Conservation (phyloP, 2,113 vertebrate species). For the Cichladusa arquata region DNA sequence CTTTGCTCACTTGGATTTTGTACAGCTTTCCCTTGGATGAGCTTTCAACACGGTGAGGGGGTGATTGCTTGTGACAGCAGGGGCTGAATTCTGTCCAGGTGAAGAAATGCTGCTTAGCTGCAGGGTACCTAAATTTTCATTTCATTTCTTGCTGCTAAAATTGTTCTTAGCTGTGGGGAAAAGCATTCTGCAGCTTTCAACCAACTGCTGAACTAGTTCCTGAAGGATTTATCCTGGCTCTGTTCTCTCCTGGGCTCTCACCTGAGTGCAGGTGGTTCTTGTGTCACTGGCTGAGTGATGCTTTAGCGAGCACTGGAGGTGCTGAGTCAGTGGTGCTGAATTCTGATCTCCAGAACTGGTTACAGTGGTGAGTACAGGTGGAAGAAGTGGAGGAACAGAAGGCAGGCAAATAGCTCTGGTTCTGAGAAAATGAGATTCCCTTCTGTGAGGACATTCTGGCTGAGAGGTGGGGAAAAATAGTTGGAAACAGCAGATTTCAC, state of each 20-base stretch:
- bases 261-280: background rate
- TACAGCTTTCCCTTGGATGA: background rate
- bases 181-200: background rate
- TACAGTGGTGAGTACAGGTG: background rate
- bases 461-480: background rate
- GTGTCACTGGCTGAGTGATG: background rate
- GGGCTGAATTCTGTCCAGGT: background rate
- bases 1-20: background rate
- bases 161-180: background rate
- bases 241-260: background rate
- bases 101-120: background rate
- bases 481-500: background rate
- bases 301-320: background rate
- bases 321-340: background rate
- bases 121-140: background rate
- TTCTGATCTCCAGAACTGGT: background rate
- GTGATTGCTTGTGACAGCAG: background rate
- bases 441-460: background rate
- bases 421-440: background rate
- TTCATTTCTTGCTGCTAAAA: background rate
- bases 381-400: background rate
- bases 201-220: background rate
- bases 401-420: background rate
- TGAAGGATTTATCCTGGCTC: background rate
- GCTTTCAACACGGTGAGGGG: fast-evolving